Evolutionary conservation across 2,797 vertebrate species (phyloP), one percentile per base, ranked within the genome.

Genomic region (Lagodon rhomboides): DNA sequence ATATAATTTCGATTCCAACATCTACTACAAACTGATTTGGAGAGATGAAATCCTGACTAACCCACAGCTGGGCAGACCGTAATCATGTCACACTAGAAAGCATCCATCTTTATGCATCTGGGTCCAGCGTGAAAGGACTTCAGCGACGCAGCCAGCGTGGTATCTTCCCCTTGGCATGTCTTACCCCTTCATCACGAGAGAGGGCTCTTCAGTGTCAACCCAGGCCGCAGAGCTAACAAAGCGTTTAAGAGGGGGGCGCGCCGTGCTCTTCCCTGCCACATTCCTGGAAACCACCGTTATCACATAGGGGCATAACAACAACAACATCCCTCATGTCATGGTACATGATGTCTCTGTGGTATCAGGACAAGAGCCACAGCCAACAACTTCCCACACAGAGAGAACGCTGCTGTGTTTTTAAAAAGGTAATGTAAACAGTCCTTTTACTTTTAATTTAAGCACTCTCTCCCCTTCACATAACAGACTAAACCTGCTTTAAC

Each of bases 141-240:
- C 3, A 17, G 54, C 6, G 55, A 47, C 12, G 25, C 75, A 85
- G 77, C 44, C 66, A 69, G 69, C n/a, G 12, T 53, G 62, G 73
- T 27, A 0, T 79, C 68, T 67, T 46, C 79, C 68, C 62, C 83
- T 66, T 60, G 20, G 23, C 71, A 63, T 68, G 77, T 94, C 97
- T 97, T 96, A 99, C 98, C 96, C 97, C 77, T 95, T 91, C 82
- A 95, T 96, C 85, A 95, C 92, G 75, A 91, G 63, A 34, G 91
- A 89, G 43, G 96, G 94, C 17, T 96, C 96, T 51, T 96, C 96
- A 0, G 94, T 94, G 55, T 98, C 96, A 12, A 96, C 91, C 96
- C 97, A 98, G 87, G 96, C 94, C 22, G 95, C 96, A 0, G 96
- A 97, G 92, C 97, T 98, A 88, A 98, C 93, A 91, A 97, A 97